Conservation (phyloP, 2,113 vertebrate genomes). For the Bungarus multicinctus region DNA sequence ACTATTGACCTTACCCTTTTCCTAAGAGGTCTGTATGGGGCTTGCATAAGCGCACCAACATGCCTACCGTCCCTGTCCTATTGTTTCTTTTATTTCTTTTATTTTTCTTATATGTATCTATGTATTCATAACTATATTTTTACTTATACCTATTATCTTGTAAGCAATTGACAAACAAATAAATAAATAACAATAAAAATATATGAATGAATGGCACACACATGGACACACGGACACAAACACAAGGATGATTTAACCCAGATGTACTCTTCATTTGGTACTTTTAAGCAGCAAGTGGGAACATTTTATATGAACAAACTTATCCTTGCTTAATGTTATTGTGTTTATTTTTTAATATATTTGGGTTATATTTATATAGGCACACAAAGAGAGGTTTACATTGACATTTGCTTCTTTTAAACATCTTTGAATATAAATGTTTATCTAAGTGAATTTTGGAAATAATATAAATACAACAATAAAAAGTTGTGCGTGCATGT, state of each 20-base stretch:
- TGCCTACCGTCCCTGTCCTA: too few species aligned
- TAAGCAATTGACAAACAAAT: too few species aligned
- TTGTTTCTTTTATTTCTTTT: too few species aligned
- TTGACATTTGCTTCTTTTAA: background rate
- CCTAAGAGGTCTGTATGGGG: too few species aligned
- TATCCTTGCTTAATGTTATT: background rate
- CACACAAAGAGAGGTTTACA: background rate
- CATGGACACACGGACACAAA: background rate
- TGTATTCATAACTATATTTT: too few species aligned
- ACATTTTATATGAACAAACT: background rate
- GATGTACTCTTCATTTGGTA: background rate
- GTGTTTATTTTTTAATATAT: background rate
- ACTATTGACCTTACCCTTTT: too few species aligned
- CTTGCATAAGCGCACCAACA: too few species aligned
- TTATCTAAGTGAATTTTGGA: background rate
- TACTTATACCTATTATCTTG: too few species aligned
- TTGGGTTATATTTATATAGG: background rate
- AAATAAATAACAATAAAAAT: background rate
- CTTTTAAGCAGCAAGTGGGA: background rate
- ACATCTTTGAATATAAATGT: slow-evolving; percentile 1
- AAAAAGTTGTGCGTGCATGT: too few species aligned
- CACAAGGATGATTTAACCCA: background rate
- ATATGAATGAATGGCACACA: background rate
- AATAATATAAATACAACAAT: background rate
- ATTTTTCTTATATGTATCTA: too few species aligned